Conservation (phyloP, 2,113 vertebrate species). For the Hucho hucho region DNA sequence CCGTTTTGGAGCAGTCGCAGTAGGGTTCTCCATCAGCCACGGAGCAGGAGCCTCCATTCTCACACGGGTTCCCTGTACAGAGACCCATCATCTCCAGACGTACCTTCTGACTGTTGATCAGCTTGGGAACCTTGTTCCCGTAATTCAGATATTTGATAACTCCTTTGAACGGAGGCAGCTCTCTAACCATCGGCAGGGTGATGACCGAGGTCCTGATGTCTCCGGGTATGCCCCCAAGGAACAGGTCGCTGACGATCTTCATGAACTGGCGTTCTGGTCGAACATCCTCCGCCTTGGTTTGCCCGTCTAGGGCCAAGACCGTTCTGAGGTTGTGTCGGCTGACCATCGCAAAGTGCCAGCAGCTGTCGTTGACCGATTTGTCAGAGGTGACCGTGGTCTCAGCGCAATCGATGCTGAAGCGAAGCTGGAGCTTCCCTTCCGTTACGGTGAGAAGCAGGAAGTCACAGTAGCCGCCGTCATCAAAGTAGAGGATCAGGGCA, state of each 20-base stretch:
- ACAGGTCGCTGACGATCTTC: constrained; percentile 95
- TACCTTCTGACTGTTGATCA: constrained; percentile 86
- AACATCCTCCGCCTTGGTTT: constrained; percentile 82
- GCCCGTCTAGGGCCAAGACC: constrained; percentile 83
- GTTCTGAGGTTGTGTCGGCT: constrained; percentile 86
- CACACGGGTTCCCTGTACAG: constrained; percentile 90
- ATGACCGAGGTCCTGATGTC: constrained; percentile 87
- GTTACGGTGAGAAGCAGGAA: constrained; percentile 86
- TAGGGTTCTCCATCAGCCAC: constrained; percentile 86
- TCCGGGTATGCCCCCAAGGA: constrained; percentile 87
- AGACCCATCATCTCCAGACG: constrained; percentile 88
- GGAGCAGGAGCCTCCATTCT: constrained; percentile 92
- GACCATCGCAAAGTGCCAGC: constrained; percentile 90
- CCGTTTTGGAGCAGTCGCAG: constrained; percentile 95
- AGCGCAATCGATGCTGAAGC: constrained; percentile 90
- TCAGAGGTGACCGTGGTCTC: constrained; percentile 83
- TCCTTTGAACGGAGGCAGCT: constrained; percentile 84
- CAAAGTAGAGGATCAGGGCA: constrained; percentile 92
- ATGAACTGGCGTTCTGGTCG: constrained; percentile 87
- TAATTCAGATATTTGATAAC: constrained; percentile 92
- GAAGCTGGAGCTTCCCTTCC: constrained; percentile 85
- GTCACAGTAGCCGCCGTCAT: constrained; percentile 94
- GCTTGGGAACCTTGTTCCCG: constrained; percentile 84
- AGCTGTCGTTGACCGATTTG: constrained; percentile 87
- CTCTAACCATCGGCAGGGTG: constrained; percentile 84